A percentile compares a stretch with the other conserved stretches of the same genome.
These are phyloP conservation scores for Diorhabda elongata DNA, from an alignment of 1,140 invertebrate genomes.

Conservation along the genomic window DNA sequence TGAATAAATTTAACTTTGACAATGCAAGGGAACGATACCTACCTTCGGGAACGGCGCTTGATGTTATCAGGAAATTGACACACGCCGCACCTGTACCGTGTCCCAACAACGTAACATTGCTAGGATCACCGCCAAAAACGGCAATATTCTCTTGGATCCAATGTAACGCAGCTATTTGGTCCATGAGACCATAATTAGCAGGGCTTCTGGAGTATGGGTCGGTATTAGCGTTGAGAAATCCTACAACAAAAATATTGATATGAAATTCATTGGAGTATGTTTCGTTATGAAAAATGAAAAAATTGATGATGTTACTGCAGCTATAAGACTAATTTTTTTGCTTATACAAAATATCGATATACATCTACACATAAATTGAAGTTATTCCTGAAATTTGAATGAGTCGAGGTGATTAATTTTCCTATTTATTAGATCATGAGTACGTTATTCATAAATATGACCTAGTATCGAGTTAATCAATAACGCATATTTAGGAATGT, in stretches of 20 bases:
- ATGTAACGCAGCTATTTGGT: conserved; percentile 88
- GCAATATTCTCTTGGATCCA: conserved; percentile 94
- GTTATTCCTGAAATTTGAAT: too few relatives aligned
- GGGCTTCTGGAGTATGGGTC: conserved; percentile 76
- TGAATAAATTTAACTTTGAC: background rate
- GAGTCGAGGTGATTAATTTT: too few relatives aligned
- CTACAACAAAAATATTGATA: conserved; percentile 52
- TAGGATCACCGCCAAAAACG: conserved; percentile 86
- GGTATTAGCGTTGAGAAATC: conserved; percentile 83
- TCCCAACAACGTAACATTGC: conserved; percentile 90
- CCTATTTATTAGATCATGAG: too few relatives aligned
- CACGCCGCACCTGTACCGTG: conserved; percentile 93
- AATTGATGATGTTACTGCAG: too few relatives aligned
- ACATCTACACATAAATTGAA: too few relatives aligned
- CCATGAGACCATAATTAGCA: conserved; percentile 93
- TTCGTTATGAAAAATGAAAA: too few relatives aligned
- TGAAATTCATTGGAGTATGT: too few relatives aligned
- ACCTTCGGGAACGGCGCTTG: conserved; percentile 89
- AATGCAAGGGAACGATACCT: conserved; percentile 39
- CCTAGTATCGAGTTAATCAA: too few relatives aligned
- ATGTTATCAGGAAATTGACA: conserved; percentile 90
- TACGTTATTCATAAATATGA: too few relatives aligned
- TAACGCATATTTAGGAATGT: too few relatives aligned
- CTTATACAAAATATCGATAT: too few relatives aligned
- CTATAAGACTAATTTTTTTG: too few relatives aligned